phyloP scores from a whole-genome alignment of 2,888 invertebrate genomes.

The Acleris sparsana region DNA sequence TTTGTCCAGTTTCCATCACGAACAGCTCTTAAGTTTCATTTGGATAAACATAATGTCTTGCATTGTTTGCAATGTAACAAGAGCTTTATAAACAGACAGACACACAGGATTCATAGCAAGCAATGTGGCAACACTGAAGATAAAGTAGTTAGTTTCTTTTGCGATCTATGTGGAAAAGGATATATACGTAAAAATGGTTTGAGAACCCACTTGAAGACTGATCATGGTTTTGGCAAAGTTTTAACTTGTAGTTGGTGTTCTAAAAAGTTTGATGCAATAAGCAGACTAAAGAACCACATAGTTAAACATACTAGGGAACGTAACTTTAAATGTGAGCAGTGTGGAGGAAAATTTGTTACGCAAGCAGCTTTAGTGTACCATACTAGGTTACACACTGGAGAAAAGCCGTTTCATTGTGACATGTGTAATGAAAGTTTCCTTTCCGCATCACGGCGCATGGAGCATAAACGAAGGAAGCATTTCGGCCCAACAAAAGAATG shows the following conservation, averaged over 20 bases:
- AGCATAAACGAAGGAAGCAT: slow-evolving; percentile 40
- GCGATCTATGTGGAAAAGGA: slow-evolving; percentile 67
- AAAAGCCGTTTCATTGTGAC: slow-evolving; percentile 68
- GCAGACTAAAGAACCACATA: slow-evolving; percentile 63
- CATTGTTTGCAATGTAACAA: slow-evolving; percentile 61
- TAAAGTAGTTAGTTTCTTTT: slow-evolving; percentile 54
- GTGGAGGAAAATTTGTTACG: slow-evolving; percentile 68
- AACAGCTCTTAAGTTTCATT: slow-evolving; percentile 55
- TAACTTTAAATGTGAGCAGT: slow-evolving; percentile 65
- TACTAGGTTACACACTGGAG: slow-evolving; percentile 70
- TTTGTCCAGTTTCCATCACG: slow-evolving; percentile 62
- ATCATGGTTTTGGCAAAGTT: slow-evolving; percentile 64
- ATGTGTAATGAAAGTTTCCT: slow-evolving; percentile 65
- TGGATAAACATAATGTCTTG: slow-evolving; percentile 61
- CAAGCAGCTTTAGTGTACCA: slow-evolving; percentile 67
- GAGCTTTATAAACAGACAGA: slow-evolving; percentile 56
- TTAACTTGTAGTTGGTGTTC: slow-evolving; percentile 66
- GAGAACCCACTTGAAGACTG: slow-evolving; percentile 61
- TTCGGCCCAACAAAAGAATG: slow-evolving; percentile 52
- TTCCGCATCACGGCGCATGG: slow-evolving; percentile 37
- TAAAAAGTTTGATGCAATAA: slow-evolving; percentile 67
- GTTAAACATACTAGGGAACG: slow-evolving; percentile 71
- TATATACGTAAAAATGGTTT: slow-evolving; percentile 62
- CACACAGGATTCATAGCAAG: slow-evolving; percentile 58
- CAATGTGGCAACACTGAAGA: slow-evolving; percentile 54